These are phyloP conservation scores for Urocitellus parryii DNA, from an alignment of 2,113 vertebrate genomes.

Conservation along the genomic window DNA sequence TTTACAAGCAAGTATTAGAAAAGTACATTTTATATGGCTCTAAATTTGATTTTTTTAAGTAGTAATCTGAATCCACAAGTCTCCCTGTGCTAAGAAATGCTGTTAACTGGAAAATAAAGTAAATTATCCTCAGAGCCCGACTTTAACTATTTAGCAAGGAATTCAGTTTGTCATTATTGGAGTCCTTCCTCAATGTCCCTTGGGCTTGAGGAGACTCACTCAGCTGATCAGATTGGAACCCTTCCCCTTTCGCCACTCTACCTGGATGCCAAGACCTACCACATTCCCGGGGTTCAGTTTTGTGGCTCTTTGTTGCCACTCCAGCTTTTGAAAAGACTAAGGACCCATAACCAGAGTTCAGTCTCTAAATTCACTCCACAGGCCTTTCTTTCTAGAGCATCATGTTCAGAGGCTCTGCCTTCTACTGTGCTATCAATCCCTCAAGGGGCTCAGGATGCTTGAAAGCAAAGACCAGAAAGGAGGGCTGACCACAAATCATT, in stretches of 20 bases:
- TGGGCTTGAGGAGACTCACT: neutral
- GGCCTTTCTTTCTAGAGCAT: neutral
- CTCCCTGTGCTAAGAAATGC: neutral
- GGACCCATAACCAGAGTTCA: rapidly evolving
- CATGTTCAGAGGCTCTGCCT: neutral
- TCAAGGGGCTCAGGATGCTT: neutral
- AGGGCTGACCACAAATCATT: neutral
- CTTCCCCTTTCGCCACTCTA: neutral
- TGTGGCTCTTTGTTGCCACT: neutral
- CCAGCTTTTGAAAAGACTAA: rapidly evolving
- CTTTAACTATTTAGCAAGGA: neutral
- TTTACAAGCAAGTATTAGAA: neutral
- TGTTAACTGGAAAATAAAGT: conserved; percentile 1
- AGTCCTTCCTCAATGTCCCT: neutral
- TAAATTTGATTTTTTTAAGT: neutral
- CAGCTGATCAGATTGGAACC: neutral
- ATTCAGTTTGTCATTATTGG: neutral
- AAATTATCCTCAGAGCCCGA: neutral
- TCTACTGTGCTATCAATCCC: neutral
- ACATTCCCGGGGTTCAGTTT: neutral
- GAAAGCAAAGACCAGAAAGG: neutral
- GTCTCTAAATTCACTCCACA: neutral
- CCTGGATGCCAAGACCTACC: neutral
- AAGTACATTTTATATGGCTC: neutral
- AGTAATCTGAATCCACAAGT: neutral